Evolutionary conservation across 2,797 vertebrate genomes (phyloP), one percentile per base, ranked within the genome.

Genomic region (Halcyon smyrnensis): DNA sequence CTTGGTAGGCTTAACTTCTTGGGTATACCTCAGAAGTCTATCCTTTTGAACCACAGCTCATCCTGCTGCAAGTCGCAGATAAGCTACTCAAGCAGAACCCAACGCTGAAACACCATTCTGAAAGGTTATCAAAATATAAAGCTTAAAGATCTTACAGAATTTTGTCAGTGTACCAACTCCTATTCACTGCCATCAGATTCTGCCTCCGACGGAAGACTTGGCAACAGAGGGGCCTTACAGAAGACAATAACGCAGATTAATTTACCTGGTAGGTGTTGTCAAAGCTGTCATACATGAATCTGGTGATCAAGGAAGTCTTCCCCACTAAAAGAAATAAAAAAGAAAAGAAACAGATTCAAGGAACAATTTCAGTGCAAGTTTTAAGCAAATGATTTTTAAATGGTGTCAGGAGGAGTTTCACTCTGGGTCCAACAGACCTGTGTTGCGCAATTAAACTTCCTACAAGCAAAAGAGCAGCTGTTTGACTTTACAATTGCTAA

Each of bases 221-320:
- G 36, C 39, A 82, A 45, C 15, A 80, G 34, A 46, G 11, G 14
- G 21, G 15, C 25, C 39, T 56, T 17, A n/a, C 3, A 37, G 37
- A 74, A 56, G 43, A 60, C 15, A 70, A 2, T 24, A 34, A 69
- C 0, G 57, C 0, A 59, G 78, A 91, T 43, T 59, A 3, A 90
- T 97, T 98, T 96, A 97, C 97, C 97, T 97, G 97, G 87, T 97
- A 97, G 74, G 97, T 97, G 78, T 97, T 97, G 91, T 97, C 97
- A 84, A 97, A 97, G 95, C 97, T 97, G 96, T 97, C 97, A 90
- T 97, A 97, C 97, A 97, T 97, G 90, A 97, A 97, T 56, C 97
- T 96, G 84, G 97, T 97, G 97, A 97, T 97, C 65, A 97, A 94
- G 54, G 97, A 97, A 30, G 97, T 97, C 94, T 97, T 97, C 62